These are phyloP conservation scores for Volucella inanis DNA, from an alignment of 2,888 invertebrate species.

Conservation along the genomic window DNA sequence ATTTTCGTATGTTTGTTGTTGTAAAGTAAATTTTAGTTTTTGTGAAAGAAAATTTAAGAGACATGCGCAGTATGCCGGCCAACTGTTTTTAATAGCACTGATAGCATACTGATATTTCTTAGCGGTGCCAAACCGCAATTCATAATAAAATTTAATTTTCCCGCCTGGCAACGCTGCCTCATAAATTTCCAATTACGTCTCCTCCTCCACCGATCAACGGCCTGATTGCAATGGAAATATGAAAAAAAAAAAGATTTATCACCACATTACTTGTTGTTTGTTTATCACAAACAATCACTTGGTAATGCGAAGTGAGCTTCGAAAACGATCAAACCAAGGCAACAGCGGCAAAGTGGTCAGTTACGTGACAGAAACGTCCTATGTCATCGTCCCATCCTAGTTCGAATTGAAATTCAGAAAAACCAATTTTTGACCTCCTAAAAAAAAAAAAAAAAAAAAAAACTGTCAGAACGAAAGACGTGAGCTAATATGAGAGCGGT, in stretches of 20 bases:
- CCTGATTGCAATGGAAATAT: slow-evolving; percentile 3
- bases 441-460: background rate
- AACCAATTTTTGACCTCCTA: background rate
- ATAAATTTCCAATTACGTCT: slow-evolving; percentile 10
- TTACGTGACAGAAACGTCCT: slow-evolving; percentile 40
- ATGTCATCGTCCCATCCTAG: background rate
- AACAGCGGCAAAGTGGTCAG: slow-evolving; percentile 33
- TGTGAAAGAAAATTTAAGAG: too few species aligned
- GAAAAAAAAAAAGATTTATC: slow-evolving; percentile 27
- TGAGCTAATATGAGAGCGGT: background rate
- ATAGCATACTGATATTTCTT: too few species aligned
- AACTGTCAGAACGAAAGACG: background rate
- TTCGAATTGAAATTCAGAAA: background rate
- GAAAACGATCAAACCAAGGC: background rate
- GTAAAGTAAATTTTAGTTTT: too few species aligned
- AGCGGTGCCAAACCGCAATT: too few species aligned
- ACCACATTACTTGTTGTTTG: slow-evolving; percentile 5
- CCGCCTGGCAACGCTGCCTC: slow-evolving; percentile 16
- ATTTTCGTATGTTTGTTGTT: too few species aligned
- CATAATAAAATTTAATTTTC: background rate
- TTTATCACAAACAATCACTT: slow-evolving; percentile 16
- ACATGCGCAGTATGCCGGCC: too few species aligned
- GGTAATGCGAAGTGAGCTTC: slow-evolving; percentile 1
- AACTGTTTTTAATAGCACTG: too few species aligned
- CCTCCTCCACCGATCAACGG: slow-evolving; percentile 18